Base-by-base conservation (phyloP, 2,113 vertebrate genomes). In the Oophaga pumilio region DNA sequence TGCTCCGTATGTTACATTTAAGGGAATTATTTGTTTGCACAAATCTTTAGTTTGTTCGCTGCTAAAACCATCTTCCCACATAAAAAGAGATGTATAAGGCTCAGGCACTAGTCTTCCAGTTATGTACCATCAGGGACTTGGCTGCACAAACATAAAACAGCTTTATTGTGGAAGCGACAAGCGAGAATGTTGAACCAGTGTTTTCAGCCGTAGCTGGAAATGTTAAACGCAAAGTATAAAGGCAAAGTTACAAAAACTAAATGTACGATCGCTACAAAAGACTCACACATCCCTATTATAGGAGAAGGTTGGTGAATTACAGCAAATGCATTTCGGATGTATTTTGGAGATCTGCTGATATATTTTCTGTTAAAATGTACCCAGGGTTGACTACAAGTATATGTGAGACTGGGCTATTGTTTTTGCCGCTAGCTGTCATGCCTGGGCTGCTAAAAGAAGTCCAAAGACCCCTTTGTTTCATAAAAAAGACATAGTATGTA, bases 221-320 rank as follows among this genome's bases (percentile, higher is more conserved):
- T 77, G 57, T 64, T 77, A 77, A 60, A 85, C 84, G 77, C 22
- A 52, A 57, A 77, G 57, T 52, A 85, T 76, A 60, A 85, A 77
- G 56, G 28, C 20, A 85, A 77, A 76, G 66, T 76, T 24, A n/a
- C 22, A 49, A 26, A 82, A 66, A 50, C 1, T 14, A 52, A 24
- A 68, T 82, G 28, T 82, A 68, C 66, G 10, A 82, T 12, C n/a
- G 10, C 17, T 81, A 49, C 57, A 81, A 59, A 52, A 49, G 8
- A 62, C 26, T 22, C 43, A 52, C 22, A n/a, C 59, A 66, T 22
- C 13, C 80, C 33, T 33, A 33, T 71, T 15, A 71, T 17, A 6
- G 28, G 69, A n/a, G 28, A 18, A 71, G 26, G 28, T 22, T n/a
- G 8, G 9, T 24, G 64, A 8, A 66, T 66, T 24, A 17, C 33